Evolutionary conservation across 1,140 invertebrate species (phyloP).

Genomic region (Pseudomyrmex sp.): DNA sequence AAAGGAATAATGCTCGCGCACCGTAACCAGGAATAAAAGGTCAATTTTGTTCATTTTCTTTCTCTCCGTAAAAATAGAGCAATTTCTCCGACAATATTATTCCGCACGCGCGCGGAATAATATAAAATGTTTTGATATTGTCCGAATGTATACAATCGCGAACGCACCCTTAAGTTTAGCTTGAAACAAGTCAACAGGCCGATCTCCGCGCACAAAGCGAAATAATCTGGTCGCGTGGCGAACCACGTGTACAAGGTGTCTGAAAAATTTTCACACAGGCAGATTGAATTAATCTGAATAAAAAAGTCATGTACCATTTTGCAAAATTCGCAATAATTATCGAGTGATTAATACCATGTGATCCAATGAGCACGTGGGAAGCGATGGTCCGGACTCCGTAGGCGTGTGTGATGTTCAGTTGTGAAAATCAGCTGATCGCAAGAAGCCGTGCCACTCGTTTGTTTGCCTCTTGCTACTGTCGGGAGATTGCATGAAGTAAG

Average conservation of each 20-base stretch:
- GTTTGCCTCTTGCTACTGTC: too few relatives aligned
- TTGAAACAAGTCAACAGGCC: slow-evolving; percentile 9
- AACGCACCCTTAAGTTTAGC: neutral
- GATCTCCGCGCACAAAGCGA: neutral
- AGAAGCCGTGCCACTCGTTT: too few relatives aligned
- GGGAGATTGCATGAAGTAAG: too few relatives aligned
- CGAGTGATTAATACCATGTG: too few relatives aligned
- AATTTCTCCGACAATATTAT: slow-evolving; percentile 20
- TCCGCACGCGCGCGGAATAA: neutral
- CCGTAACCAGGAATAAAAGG: neutral
- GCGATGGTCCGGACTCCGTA: too few relatives aligned
- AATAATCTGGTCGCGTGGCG: slow-evolving; percentile 18
- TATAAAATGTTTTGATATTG: too few relatives aligned
- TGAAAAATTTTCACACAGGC: too few relatives aligned
- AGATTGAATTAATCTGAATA: neutral
- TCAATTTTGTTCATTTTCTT: slow-evolving; percentile 22
- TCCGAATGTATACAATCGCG: neutral
- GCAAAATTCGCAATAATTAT: too few relatives aligned
- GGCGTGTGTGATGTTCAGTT: too few relatives aligned
- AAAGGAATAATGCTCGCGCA: slow-evolving; percentile 40
- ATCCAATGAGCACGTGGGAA: too few relatives aligned
- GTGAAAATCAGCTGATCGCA: too few relatives aligned
- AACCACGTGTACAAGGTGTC: neutral
- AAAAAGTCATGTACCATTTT: too few relatives aligned
- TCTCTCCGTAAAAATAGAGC: slow-evolving; percentile 12